Evolutionary conservation across 2,113 vertebrate genomes (phyloP), one percentile per base, ranked within the genome.

Genomic region (Prochilodus magdalenae): DNA sequence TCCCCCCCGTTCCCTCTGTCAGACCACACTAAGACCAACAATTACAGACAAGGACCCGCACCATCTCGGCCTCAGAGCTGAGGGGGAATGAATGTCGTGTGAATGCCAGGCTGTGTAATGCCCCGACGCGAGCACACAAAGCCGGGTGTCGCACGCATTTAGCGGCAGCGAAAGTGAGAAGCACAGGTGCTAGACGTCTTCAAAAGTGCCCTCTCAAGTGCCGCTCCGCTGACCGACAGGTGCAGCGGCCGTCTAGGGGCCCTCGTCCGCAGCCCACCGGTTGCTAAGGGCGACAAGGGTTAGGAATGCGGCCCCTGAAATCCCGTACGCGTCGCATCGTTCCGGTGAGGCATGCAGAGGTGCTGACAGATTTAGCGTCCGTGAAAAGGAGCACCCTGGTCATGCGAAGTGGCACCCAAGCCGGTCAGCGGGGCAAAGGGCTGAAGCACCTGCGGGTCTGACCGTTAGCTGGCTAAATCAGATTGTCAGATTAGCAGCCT

Each of bases 301-400:
- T 22, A 29, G 60, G 75, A 77, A 77, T 29, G 27, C 30, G 33
- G 66, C 33, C 24, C 6, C 14, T 20, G 26, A n/a, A 59, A 65
- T 26, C 12, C 44, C 10, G 26, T 36, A 0, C 3, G 51, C 55
- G 55, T 51, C 57, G 22, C 47, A 26, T 63, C 69, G n/a, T 24
- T 40, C 26, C 33, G 57, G 57, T 70, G 69, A 51, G 60, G 70
- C 27, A 49, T 74, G 51, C 16, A 47, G 18, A 71, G 57, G 57
- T 82, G 83, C 66, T 40, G 63, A 85, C 20, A 73, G 62, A 77
- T 83, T 84, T 82, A 82, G 24, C 20, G 69, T 22, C 49, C 20
- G 29, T 33, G 55, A 44, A 71, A 82, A 53, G 27, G 20, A 51
- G 72, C 62, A 36, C 33, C 40, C 33, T 79, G 59, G 69, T 77